Percentiles rank a stretch among this genome's conserved stretches.
phyloP scores from a whole-genome alignment of 2,797 vertebrate genomes.

The Acanthurus tractus region DNA sequence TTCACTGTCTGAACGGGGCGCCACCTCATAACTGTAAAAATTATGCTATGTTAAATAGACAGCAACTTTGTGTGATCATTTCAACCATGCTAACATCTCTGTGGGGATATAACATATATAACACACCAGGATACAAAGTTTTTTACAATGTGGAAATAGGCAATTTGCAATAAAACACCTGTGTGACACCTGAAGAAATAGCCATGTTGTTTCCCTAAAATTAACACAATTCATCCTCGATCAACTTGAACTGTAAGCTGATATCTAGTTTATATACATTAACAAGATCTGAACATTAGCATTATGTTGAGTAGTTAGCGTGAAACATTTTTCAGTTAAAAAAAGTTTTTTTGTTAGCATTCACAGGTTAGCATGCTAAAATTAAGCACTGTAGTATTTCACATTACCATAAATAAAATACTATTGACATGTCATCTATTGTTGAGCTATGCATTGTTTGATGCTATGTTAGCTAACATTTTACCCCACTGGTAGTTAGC shows the following conservation, averaged over 20 bases:
- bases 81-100: not conserved
- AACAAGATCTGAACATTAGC: too few species aligned
- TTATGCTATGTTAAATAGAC: not conserved
- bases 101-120: not conserved
- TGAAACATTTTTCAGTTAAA: too few species aligned
- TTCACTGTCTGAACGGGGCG: slow-evolving; percentile 96
- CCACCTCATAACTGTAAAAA: slow-evolving; percentile 92
- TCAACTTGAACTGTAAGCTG: too few species aligned
- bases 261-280: too few species aligned
- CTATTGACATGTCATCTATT: not conserved
- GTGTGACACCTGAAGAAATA: too few species aligned
- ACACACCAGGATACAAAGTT: not conserved
- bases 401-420: not conserved
- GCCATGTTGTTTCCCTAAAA: not conserved
- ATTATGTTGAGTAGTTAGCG: too few species aligned
- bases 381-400: not conserved
- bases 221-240: not conserved
- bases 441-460: too few species aligned
- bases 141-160: not conserved
- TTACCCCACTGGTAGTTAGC: not conserved
- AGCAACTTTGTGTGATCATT: not conserved
- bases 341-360: not conserved
- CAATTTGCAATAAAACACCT: not conserved
- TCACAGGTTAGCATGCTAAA: not conserved
- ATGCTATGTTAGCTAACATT: too few species aligned